Evolutionary conservation across 2,888 invertebrate genomes (phyloP).

Genomic region (Hypselothyrea guttata): DNA sequence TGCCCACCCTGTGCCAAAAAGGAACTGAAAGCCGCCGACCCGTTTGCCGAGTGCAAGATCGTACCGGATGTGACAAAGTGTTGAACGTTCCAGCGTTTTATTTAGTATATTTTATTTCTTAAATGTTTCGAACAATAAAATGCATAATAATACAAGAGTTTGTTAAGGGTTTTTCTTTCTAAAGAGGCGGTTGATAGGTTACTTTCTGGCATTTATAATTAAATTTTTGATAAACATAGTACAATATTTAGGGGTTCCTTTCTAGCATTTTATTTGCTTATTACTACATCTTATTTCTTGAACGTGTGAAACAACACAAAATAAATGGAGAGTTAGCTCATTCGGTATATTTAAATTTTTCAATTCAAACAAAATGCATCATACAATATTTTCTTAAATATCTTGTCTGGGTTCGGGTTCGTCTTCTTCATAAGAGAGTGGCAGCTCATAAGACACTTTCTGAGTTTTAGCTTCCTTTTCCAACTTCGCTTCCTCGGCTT

Average conservation of each 20-base stretch:
- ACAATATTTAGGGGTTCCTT: too few species aligned
- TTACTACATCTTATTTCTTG: too few species aligned
- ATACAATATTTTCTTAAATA: slow-evolving; percentile 1
- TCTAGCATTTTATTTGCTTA: too few species aligned
- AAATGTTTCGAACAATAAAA: slow-evolving; percentile 9
- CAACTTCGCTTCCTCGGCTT: not conserved
- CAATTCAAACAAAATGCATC: not conserved
- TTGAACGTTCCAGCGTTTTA: slow-evolving; percentile 37
- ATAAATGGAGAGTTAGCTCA: too few species aligned
- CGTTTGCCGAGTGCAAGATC: slow-evolving; percentile 61
- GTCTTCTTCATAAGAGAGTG: not conserved
- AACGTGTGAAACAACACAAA: too few species aligned
- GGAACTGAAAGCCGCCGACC: slow-evolving; percentile 61
- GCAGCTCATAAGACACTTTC: too few species aligned
- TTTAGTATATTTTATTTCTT: slow-evolving; percentile 4
- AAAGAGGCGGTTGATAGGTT: too few species aligned
- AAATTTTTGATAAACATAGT: too few species aligned
- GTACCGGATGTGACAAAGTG: slow-evolving; percentile 72
- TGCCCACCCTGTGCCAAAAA: slow-evolving; percentile 80
- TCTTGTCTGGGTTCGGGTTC: too few species aligned
- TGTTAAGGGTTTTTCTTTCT: slow-evolving; percentile 2
- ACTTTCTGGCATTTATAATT: too few species aligned
- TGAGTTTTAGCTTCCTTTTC: not conserved
- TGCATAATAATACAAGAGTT: not conserved
- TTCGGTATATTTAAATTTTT: slow-evolving; percentile 1